Conservation (phyloP, 2,113 vertebrate species). For the Urocolius indicus region DNA sequence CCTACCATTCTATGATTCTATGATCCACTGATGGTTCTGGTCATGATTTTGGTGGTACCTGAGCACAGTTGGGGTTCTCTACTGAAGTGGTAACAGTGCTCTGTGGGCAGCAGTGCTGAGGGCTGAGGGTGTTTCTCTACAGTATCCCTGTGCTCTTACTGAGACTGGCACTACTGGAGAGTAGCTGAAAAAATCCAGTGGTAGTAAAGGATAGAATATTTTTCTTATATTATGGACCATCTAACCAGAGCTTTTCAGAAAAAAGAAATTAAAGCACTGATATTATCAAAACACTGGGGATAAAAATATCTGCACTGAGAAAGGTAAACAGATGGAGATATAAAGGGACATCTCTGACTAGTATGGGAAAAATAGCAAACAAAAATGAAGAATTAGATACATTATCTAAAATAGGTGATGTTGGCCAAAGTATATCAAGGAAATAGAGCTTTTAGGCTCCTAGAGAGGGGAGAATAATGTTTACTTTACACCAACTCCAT, state of each 20-base stretch:
- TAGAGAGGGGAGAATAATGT: background rate
- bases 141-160: background rate
- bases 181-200: background rate
- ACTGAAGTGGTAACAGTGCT: background rate
- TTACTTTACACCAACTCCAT: background rate
- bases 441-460: background rate
- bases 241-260: background rate
- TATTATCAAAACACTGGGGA: background rate
- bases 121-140: background rate
- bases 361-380: background rate
- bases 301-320: background rate
- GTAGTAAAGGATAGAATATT: background rate
- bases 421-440: background rate
- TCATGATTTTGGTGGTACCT: background rate
- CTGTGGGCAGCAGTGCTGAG: rapidly evolving
- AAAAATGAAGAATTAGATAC: background rate
- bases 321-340: background rate
- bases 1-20: no score
- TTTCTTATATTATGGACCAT: background rate
- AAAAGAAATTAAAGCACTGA: background rate
- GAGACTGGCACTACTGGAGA: background rate
- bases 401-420: background rate
- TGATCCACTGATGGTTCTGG: background rate
- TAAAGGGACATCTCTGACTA: background rate
- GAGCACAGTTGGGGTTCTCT: background rate